Evolutionary conservation across 2,113 vertebrate genomes (phyloP).

Genomic region (Rhynchomys soricoides): DNA sequence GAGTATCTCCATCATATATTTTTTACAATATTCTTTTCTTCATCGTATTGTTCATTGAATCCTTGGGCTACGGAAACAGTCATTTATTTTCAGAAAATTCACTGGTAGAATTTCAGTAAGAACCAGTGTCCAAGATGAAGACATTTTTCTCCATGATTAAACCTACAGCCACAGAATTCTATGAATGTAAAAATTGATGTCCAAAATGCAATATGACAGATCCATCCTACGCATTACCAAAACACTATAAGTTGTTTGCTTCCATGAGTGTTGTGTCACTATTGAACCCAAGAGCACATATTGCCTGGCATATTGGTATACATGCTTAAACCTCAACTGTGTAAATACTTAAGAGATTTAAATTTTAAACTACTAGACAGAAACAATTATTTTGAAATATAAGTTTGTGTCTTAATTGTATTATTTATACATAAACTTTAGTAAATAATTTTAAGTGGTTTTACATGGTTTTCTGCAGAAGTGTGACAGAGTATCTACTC

Average conservation of each 20-base stretch:
- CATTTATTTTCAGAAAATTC: background rate
- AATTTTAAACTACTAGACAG: background rate
- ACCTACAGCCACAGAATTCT: background rate
- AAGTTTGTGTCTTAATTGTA: background rate
- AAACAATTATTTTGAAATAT: background rate
- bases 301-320: background rate
- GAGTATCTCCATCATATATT: background rate
- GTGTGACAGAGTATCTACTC: background rate
- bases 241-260: background rate
- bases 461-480: background rate
- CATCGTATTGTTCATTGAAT: background rate
- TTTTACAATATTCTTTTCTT: background rate
- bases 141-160: background rate
- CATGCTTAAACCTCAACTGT: background rate
- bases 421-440: background rate
- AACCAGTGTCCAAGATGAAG: background rate
- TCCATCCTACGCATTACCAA: no score
- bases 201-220: background rate
- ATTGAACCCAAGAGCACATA: background rate
- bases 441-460: background rate
- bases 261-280: no score
- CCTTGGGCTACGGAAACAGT: rapidly evolving
- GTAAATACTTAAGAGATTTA: background rate
- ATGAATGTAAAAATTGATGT: background rate
- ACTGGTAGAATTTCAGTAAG: background rate